A percentile compares a stretch with the other conserved stretches of the same genome.
These are phyloP conservation scores for Neocloeon triangulifer DNA, from an alignment of 1,140 invertebrate species.

Conservation along the genomic window DNA sequence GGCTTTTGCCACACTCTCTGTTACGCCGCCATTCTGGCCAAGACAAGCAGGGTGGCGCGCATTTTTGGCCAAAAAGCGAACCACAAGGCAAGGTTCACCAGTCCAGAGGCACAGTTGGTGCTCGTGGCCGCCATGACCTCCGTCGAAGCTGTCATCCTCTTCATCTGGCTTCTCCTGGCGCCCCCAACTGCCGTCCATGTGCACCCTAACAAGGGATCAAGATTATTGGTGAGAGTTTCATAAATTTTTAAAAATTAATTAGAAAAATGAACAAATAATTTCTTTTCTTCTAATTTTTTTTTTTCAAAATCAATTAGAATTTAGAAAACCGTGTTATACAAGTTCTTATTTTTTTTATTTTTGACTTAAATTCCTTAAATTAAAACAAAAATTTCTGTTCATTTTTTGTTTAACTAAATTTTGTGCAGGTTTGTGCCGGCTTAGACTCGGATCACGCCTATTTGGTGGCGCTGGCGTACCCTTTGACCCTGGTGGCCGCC, in stretches of 20 bases:
- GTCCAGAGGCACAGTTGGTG: constrained; percentile 24
- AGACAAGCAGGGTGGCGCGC: constrained; percentile 30
- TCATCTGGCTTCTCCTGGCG: constrained; percentile 22
- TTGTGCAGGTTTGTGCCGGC: too few species aligned
- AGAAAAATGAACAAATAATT: too few species aligned
- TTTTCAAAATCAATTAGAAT: too few species aligned
- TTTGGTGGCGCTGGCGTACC: constrained; percentile 27
- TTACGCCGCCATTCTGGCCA: constrained; percentile 31
- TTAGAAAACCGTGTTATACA: too few species aligned
- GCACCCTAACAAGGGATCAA: constrained; percentile 19
- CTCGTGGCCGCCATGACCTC: constrained; percentile 25
- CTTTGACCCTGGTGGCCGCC: constrained; percentile 25
- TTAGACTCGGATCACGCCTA: constrained; percentile 27
- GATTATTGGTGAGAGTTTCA: constrained; percentile 14
- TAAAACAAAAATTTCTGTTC: too few species aligned
- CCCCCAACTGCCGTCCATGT: constrained; percentile 19
- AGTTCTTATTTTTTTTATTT: too few species aligned
- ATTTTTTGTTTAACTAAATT: too few species aligned
- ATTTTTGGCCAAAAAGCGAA: constrained; percentile 23
- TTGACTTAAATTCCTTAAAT: too few species aligned
- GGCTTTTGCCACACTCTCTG: constrained; percentile 28
- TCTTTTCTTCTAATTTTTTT: too few species aligned
- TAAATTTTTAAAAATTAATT: too few species aligned
- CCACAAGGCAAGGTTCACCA: constrained; percentile 21
- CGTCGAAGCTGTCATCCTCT: constrained; percentile 27